Conservation (phyloP, 2,113 vertebrate genomes). For the Lonchura striata region DNA sequence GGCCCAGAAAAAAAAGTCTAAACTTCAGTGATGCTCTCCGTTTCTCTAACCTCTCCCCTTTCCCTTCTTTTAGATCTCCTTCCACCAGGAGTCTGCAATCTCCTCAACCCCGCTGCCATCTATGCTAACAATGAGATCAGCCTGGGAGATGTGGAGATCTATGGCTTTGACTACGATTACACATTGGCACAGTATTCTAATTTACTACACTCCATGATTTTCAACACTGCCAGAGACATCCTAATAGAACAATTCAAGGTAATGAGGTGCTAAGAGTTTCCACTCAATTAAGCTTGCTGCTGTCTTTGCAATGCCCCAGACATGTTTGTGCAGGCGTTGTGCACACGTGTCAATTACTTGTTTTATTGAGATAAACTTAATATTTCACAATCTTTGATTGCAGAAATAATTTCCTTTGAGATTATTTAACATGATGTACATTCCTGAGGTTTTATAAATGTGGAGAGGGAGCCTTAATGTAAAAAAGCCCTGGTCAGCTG, state of each 20-base stretch:
- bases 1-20: not conserved
- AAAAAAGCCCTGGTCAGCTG: not conserved
- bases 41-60: not conserved
- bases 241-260: slow-evolving; percentile 83
- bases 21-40: not conserved
- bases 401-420: not conserved
- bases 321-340: not conserved
- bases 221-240: slow-evolving; percentile 79
- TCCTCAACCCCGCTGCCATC: slow-evolving; percentile 78
- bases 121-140: slow-evolving; percentile 84
- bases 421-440: not conserved
- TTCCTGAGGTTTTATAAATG: not conserved
- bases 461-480: not conserved
- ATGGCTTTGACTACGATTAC: slow-evolving; percentile 83
- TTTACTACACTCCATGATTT: slow-evolving; percentile 79
- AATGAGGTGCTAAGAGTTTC: not conserved
- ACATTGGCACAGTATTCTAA: slow-evolving; percentile 80
- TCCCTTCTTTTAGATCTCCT: slow-evolving; percentile 73
- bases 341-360: not conserved
- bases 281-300: not conserved
- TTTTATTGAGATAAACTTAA: not conserved
- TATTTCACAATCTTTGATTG: not conserved
- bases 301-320: not conserved
- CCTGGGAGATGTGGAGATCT: slow-evolving; percentile 78
- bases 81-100: slow-evolving; percentile 80